Percentiles rank a stretch among this genome's conserved stretches.
phyloP scores from a whole-genome alignment of 2,113 vertebrate species.

The Labrus mixtus region DNA sequence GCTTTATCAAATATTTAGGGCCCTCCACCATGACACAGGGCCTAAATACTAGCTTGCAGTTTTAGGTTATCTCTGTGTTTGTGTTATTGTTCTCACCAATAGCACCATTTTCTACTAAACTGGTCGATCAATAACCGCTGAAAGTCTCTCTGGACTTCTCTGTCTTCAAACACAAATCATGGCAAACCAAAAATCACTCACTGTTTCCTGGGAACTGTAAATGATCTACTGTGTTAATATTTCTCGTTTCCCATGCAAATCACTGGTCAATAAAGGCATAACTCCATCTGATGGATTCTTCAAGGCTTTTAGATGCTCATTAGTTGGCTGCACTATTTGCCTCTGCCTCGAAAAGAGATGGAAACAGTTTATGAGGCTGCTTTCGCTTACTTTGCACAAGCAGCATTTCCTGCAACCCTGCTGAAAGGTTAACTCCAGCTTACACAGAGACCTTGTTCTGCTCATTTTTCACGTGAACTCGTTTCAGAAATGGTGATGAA shows the following conservation, averaged over 20 bases:
- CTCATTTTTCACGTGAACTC: background rate
- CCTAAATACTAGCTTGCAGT: background rate
- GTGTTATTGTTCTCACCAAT: background rate
- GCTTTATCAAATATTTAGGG: no score
- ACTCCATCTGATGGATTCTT: background rate
- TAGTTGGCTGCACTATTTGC: background rate
- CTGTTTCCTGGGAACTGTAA: background rate
- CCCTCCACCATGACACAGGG: background rate
- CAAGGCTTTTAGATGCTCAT: background rate
- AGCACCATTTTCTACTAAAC: background rate
- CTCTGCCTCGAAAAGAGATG: background rate
- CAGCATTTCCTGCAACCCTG: background rate
- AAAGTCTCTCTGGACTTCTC: background rate
- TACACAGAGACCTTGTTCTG: background rate
- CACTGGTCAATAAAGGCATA: background rate
- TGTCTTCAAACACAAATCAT: no score
- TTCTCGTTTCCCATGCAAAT: background rate
- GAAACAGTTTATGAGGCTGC: conserved; percentile 1
- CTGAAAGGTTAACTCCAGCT: background rate
- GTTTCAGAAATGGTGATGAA: background rate
- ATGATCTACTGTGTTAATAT: background rate
- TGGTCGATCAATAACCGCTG: background rate
- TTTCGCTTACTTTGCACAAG: background rate
- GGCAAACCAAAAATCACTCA: no score
- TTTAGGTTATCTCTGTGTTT: background rate